Evolutionary conservation across 2,888 invertebrate genomes (phyloP).

Genomic region (Latheticus oryzae): DNA sequence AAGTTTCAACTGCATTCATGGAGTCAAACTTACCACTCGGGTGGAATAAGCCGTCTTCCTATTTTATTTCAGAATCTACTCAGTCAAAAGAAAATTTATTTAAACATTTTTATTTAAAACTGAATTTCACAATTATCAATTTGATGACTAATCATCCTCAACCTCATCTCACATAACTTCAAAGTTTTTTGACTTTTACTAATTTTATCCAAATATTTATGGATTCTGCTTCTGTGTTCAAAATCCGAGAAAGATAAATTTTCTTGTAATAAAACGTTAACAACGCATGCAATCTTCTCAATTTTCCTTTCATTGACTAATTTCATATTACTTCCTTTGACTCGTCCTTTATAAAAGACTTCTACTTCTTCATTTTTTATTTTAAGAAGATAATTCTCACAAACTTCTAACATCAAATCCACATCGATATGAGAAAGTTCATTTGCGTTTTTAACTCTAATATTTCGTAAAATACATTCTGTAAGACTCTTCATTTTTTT

Average conservation of each 20-base stretch:
- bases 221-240: neutral
- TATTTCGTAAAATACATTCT: constrained; percentile 46
- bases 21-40: too few relatives aligned
- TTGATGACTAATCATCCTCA: neutral
- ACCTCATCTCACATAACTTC: neutral
- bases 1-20: too few relatives aligned
- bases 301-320: constrained; percentile 46
- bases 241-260: neutral
- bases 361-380: constrained; percentile 45
- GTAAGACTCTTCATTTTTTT: constrained; percentile 47
- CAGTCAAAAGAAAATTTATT: too few relatives aligned
- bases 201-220: neutral
- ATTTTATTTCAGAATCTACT: too few relatives aligned
- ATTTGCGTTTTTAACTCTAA: constrained; percentile 4
- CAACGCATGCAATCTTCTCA: constrained; percentile 2
- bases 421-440: neutral
- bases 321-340: constrained; percentile 38
- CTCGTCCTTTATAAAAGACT: constrained; percentile 46
- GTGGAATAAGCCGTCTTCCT: too few relatives aligned
- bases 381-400: constrained; percentile 32
- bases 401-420: constrained; percentile 44
- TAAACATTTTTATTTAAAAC: too few relatives aligned
- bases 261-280: neutral
- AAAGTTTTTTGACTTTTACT: neutral
- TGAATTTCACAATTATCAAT: neutral